A percentile compares a stretch with the other conserved stretches of the same genome.
These are phyloP conservation scores for Acanthurus leucopareius DNA, from an alignment of 2,797 vertebrate species.

Conservation along the genomic window DNA sequence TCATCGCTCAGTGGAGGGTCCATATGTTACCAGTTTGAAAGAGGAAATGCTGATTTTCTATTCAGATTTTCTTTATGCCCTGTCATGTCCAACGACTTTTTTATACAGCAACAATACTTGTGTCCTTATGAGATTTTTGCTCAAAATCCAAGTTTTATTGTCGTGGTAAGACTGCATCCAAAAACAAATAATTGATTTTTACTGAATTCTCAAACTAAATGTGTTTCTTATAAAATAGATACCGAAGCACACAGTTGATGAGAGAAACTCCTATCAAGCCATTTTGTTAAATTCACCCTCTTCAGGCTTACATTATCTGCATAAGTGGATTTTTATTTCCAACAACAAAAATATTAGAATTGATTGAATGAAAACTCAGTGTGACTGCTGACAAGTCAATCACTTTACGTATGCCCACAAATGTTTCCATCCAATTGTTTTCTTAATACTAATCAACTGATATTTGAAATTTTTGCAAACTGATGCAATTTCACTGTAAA, in stretches of 20 bases:
- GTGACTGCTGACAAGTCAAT: slow-evolving; percentile 10
- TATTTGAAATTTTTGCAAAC: slow-evolving; percentile 8
- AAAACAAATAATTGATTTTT: slow-evolving; percentile 2
- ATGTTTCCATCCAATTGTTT: slow-evolving; percentile 16
- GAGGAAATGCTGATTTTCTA: neutral
- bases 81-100: neutral
- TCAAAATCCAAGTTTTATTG: neutral
- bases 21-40: neutral
- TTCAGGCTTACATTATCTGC: slow-evolving; percentile 6
- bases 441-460: slow-evolving; percentile 8
- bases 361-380: too few relatives aligned
- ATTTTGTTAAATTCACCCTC: slow-evolving; percentile 6
- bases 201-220: neutral
- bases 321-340: slow-evolving; percentile 1
- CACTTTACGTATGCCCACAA: slow-evolving; percentile 14
- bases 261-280: neutral
- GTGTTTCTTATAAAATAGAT: neutral
- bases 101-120: neutral
- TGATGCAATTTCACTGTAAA: slow-evolving; percentile 12
- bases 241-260: neutral
- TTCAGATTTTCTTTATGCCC: slow-evolving; percentile 14
- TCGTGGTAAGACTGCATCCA: neutral
- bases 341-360: neutral
- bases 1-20: slow-evolving; percentile 24
- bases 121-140: neutral